Evolutionary conservation across 1,140 invertebrate genomes (phyloP).

Genomic region (Drosophila mojavensis): DNA sequence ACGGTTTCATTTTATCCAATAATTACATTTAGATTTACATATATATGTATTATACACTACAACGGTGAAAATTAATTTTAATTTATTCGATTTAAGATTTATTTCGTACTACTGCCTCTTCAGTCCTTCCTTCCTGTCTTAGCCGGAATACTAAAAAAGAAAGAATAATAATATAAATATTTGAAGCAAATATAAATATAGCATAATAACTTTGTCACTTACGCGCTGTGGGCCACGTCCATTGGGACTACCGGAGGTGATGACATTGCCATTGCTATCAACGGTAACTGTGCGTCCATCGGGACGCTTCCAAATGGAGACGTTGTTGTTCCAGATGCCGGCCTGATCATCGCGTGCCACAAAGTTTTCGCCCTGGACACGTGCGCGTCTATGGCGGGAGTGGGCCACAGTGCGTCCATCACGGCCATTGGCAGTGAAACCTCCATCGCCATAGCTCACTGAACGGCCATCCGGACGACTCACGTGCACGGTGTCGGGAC

Average conservation of each 20-base stretch:
- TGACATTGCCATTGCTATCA: slow-evolving; percentile 18
- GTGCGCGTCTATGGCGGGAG: slow-evolving; percentile 14
- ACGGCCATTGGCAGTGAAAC: background rate
- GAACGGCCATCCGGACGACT: slow-evolving; percentile 27
- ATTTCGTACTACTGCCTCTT: too few relatives aligned
- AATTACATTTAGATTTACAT: too few relatives aligned
- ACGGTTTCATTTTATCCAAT: too few relatives aligned
- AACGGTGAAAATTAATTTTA: too few relatives aligned
- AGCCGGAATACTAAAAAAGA: slow-evolving; percentile 26
- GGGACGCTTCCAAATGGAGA: slow-evolving; percentile 56
- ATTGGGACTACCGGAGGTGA: slow-evolving; percentile 44
- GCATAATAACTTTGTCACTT: slow-evolving; percentile 8
- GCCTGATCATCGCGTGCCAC: slow-evolving; percentile 57
- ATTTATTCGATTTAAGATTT: too few relatives aligned
- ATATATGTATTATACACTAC: too few relatives aligned
- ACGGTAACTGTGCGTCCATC: slow-evolving; percentile 56
- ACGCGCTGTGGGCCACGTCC: slow-evolving; percentile 43
- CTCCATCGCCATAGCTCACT: slow-evolving; percentile 5
- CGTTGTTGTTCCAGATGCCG: slow-evolving; percentile 43
- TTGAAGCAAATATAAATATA: too few relatives aligned
- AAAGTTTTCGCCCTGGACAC: slow-evolving; percentile 55
- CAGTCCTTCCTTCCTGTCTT: background rate
- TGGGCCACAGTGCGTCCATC: slow-evolving; percentile 31
- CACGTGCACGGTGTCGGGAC: background rate
- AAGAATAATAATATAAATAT: background rate